These are phyloP conservation scores for Lydus trimaculatus DNA, from an alignment of 2,888 invertebrate species.

Conservation along the genomic window DNA sequence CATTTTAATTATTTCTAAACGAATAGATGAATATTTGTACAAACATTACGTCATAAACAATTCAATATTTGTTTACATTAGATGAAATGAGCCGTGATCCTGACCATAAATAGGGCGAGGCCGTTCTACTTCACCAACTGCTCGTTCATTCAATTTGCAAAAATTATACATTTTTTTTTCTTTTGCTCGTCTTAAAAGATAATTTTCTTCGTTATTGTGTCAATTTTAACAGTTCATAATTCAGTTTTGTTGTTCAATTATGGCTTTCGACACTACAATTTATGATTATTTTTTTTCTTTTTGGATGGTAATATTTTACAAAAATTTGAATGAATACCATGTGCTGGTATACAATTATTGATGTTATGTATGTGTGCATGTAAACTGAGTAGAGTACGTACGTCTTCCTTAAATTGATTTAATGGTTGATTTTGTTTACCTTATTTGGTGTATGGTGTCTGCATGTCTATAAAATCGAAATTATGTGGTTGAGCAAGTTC, in stretches of 20 bases:
- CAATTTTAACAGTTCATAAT: neutral
- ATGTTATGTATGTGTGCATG: neutral
- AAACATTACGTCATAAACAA: neutral
- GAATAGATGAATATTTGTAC: neutral
- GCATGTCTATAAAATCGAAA: conserved; percentile 5
- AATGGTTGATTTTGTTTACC: conserved; percentile 9
- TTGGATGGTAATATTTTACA: neutral
- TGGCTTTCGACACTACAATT: neutral
- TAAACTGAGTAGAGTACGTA: neutral
- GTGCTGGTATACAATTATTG: neutral
- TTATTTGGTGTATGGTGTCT: neutral
- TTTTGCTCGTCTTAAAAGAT: neutral
- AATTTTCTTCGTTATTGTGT: neutral
- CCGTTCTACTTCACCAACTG: neutral
- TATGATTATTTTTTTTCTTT: neutral
- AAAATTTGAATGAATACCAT: neutral
- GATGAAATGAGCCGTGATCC: conserved; percentile 13
- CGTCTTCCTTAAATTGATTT: conserved; percentile 8
- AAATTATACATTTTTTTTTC: neutral
- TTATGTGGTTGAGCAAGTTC: conserved; percentile 3
- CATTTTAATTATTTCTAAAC: neutral
- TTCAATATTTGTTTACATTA: conserved; percentile 24
- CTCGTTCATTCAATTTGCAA: neutral
- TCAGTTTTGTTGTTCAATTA: neutral
- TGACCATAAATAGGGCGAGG: conserved; percentile 29